Base-by-base conservation (phyloP, 92 coral and sea anemone genomes). In the Phenganax subtilis region DNA sequence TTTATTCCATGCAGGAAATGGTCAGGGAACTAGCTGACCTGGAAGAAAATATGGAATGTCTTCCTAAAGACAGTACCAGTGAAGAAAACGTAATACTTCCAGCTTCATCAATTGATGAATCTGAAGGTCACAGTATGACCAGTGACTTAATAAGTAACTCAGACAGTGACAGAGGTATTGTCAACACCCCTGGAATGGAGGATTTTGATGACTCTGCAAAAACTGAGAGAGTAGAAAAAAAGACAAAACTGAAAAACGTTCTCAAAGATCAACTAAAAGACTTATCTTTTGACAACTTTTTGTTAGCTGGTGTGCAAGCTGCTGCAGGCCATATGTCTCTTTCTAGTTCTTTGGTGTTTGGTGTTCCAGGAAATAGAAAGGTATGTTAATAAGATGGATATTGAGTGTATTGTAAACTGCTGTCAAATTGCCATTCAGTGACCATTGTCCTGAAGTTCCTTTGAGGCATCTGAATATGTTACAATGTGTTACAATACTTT, bases 231-330 rank as follows among this genome's bases (percentile, higher is more conserved):
- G 55, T 8, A 54, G 62, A 64, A 25, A 79, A 79, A 29, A 60
- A 44, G 27, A 65, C 55, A 14, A 37, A 65, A 56, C 62, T 79
- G 11, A 79, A 79, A 29, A 63, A 64, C 27, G 56, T 65, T 67
- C 63, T 79, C 25, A 54, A 79, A 69, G 83, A 64, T 65, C 83
- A 79, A 28, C 62, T 79, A 14, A 79, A 79, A 51, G 83, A 79
- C 7, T 54, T 79, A 1, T 79, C 83, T 29, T 57, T 79, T 16
- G 74, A 79, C 74, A 47, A 72, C n/a, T 12, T 79, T 72, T 64
- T 79, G 15, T 25, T 79, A 69, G 83, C 83, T 64, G 83, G 83
- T 0, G 83, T 60, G 4, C 74, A 63, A n/a, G 83, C 75, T 63
- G 83, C 83, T 63, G 83, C 83, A 6, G 61, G 74, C 11, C 59